Conservation (phyloP, 2,113 vertebrate genomes). For the Dendropsophus ebraccatus region DNA sequence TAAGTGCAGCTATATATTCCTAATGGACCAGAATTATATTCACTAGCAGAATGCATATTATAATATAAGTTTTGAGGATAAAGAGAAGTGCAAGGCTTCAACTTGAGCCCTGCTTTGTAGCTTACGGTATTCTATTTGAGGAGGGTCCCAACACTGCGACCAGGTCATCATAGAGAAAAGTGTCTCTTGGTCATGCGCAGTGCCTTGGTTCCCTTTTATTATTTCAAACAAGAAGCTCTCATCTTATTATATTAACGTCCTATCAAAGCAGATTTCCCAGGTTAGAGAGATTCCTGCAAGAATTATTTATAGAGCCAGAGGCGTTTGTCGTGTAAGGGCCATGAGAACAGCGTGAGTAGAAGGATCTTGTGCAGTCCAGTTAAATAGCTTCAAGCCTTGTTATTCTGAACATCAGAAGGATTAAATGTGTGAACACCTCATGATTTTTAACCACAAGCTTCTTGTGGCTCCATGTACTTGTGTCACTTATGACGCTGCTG, state of each 20-base stretch:
- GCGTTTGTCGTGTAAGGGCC: background rate
- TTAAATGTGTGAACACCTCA: background rate
- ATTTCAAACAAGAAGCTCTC: background rate
- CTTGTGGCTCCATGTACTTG: background rate
- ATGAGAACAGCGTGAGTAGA: background rate
- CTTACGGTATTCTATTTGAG: too few species aligned
- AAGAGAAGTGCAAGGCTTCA: too few species aligned
- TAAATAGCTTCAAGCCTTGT: background rate
- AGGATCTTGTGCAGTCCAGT: too few species aligned
- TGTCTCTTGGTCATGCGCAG: too few species aligned
- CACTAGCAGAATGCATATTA: too few species aligned
- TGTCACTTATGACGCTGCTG: background rate
- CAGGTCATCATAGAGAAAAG: too few species aligned
- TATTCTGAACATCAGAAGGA: background rate
- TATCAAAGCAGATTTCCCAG: background rate
- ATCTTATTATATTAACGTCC: background rate
- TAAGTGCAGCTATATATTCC: too few species aligned
- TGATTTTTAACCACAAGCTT: slow-evolving; percentile 12
- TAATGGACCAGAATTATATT: too few species aligned
- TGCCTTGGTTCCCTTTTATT: too few species aligned
- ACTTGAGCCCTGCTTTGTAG: too few species aligned
- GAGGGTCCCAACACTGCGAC: too few species aligned
- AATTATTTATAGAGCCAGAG: slow-evolving; percentile 5
- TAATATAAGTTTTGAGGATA: too few species aligned
- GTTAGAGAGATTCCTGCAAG: background rate